These are phyloP conservation scores for Sarcophaga carnaria DNA, from an alignment of 2,888 invertebrate species.

Conservation along the genomic window DNA sequence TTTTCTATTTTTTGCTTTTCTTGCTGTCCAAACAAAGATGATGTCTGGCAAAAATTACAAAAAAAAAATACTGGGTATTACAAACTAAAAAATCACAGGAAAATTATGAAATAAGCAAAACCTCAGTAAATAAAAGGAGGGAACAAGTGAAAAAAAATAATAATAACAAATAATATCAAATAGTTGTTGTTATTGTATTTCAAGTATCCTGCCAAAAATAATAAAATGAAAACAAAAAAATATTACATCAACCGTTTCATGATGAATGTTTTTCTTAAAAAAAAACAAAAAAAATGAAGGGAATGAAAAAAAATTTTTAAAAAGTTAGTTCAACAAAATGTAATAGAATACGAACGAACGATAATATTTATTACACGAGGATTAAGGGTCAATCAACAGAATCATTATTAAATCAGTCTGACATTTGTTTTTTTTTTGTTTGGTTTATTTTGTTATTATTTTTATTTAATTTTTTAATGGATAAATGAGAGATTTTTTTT, in stretches of 20 bases:
- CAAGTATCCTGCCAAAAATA: constrained; percentile 51
- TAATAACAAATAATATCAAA: constrained; percentile 3
- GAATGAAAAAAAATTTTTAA: neutral
- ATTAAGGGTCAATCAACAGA: constrained; percentile 64
- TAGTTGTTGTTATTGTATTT: constrained; percentile 35
- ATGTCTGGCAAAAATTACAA: constrained; percentile 24
- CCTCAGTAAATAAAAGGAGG: neutral
- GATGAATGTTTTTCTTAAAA: constrained; percentile 60
- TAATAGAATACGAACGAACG: constrained; percentile 63
- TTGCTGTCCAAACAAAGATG: neutral
- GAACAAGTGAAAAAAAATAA: constrained; percentile 10
- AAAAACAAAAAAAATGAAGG: constrained; percentile 5
- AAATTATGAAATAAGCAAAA: constrained; percentile 38
- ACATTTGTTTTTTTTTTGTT: constrained; percentile 3
- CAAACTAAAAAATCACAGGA: constrained; percentile 17
- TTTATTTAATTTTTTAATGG: too few species aligned
- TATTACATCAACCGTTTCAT: constrained; percentile 49
- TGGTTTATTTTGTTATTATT: neutral
- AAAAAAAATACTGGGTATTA: neutral
- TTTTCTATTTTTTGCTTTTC: neutral
- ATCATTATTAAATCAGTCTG: constrained; percentile 59
- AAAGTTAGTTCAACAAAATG: neutral
- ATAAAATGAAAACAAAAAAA: constrained; percentile 6
- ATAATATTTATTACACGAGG: constrained; percentile 65
- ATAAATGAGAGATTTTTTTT: too few species aligned